Conservation (phyloP, 2,888 invertebrate genomes). For the Apantesis nais region DNA sequence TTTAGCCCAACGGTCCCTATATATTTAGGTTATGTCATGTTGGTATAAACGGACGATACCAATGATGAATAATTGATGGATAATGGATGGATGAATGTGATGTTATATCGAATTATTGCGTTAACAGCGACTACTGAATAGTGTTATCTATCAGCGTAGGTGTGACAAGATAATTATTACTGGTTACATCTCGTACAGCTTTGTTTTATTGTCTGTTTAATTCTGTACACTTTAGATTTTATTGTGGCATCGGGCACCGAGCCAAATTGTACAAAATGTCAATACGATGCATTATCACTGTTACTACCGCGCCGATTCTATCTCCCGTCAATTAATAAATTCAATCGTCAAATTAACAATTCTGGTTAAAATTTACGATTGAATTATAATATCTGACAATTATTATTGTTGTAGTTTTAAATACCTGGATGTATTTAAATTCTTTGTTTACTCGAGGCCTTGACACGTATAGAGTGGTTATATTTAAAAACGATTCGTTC, state of each 20-base stretch:
- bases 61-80: background rate
- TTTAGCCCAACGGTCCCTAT: conserved; percentile 29
- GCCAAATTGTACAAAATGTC: conserved; percentile 81
- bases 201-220: conserved; percentile 70
- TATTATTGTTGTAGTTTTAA: background rate
- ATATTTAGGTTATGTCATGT: conserved; percentile 20
- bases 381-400: background rate
- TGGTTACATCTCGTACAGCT: conserved; percentile 62
- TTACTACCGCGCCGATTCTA: conserved; percentile 57
- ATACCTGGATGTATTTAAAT: conserved; percentile 34
- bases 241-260: conserved; percentile 73
- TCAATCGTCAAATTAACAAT: conserved; percentile 3
- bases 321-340: conserved; percentile 46
- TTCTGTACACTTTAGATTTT: conserved; percentile 71
- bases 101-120: too few relatives aligned
- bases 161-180: conserved; percentile 44
- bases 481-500: conserved; percentile 55
- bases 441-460: conserved; percentile 54
- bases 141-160: conserved; percentile 26
- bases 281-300: conserved; percentile 81
- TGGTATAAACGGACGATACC: background rate
- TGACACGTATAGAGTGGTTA: conserved; percentile 70
- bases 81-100: too few relatives aligned
- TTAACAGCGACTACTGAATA: too few relatives aligned
- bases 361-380: background rate